These are phyloP conservation scores for Aspidapion aeneum DNA, from an alignment of 2,888 invertebrate genomes.

Conservation along the genomic window DNA sequence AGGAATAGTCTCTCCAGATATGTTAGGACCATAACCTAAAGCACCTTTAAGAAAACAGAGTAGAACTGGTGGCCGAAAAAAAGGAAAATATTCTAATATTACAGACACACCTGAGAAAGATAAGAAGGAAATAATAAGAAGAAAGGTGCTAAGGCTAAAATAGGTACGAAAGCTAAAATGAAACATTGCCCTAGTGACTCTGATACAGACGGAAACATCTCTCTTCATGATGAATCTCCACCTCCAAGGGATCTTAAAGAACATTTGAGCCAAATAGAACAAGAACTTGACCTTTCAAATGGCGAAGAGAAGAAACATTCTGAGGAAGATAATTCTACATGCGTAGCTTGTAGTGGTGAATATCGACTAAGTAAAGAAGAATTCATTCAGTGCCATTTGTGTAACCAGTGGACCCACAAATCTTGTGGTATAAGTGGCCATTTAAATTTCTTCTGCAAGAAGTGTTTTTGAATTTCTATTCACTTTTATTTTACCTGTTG, in stretches of 20 bases:
- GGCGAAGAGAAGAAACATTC: neutral
- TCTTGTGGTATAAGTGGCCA: conserved; percentile 12
- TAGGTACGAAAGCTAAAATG: neutral
- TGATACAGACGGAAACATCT: neutral
- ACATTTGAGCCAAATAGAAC: conserved; percentile 2
- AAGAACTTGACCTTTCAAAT: neutral
- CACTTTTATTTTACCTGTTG: conserved; percentile 5
- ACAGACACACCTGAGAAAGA: conserved; percentile 17
- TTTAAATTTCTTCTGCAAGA: conserved; percentile 10
- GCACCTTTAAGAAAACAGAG: conserved; percentile 5
- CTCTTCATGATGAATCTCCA: conserved; percentile 5
- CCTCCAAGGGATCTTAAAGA: conserved; percentile 1
- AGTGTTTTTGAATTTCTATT: conserved; percentile 8
- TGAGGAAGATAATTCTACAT: neutral
- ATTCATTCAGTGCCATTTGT: neutral
- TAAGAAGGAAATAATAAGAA: neutral
- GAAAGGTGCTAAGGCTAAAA: neutral
- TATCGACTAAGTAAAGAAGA: neutral
- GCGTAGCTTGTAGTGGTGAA: conserved; percentile 2
- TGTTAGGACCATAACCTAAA: conserved; percentile 16
- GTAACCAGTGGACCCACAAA: conserved; percentile 11
- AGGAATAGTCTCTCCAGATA: conserved; percentile 10
- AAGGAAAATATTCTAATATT: conserved; percentile 12
- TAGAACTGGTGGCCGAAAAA: conserved; percentile 3
- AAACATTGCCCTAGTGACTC: conserved; percentile 2